Conservation (phyloP, 2,888 invertebrate genomes). For the Gymnocheta viridis region DNA sequence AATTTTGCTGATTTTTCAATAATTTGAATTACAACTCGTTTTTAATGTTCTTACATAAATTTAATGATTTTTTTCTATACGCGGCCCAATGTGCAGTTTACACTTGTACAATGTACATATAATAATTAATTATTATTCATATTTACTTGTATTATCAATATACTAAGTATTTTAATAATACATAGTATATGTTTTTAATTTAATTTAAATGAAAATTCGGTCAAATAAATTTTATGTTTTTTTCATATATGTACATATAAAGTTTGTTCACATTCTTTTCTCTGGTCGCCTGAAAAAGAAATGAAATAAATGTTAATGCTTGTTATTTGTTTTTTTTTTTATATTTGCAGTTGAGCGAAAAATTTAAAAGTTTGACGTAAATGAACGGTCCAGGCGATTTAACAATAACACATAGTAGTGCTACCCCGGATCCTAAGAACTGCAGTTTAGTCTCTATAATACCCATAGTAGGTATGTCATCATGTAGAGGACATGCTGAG, state of each 20-base stretch:
- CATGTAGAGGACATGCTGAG: constrained; percentile 90
- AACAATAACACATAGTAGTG: constrained; percentile 79
- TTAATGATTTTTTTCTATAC: not conserved
- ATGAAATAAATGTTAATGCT: constrained; percentile 20
- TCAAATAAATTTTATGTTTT: constrained; percentile 28
- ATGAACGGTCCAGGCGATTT: constrained; percentile 82
- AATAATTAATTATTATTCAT: constrained; percentile 6
- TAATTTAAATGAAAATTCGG: constrained; percentile 38
- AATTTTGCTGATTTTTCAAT: too few relatives aligned
- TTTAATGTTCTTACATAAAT: too few relatives aligned
- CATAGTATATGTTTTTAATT: not conserved
- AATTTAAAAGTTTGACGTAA: constrained; percentile 78
- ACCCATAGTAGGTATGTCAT: constrained; percentile 86
- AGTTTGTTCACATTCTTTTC: not conserved
- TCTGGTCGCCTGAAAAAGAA: not conserved
- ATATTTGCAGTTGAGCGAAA: constrained; percentile 64
- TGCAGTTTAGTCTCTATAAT: constrained; percentile 87
- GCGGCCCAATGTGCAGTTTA: constrained; percentile 11
- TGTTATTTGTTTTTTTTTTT: constrained; percentile 31
- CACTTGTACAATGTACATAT: not conserved
- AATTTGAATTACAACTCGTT: too few relatives aligned
- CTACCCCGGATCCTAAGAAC: constrained; percentile 82
- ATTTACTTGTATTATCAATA: constrained; percentile 49
- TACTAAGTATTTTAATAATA: not conserved
- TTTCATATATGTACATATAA: not conserved